Conservation (phyloP, 1,140 invertebrate genomes). For the Liolophura sinensis region DNA sequence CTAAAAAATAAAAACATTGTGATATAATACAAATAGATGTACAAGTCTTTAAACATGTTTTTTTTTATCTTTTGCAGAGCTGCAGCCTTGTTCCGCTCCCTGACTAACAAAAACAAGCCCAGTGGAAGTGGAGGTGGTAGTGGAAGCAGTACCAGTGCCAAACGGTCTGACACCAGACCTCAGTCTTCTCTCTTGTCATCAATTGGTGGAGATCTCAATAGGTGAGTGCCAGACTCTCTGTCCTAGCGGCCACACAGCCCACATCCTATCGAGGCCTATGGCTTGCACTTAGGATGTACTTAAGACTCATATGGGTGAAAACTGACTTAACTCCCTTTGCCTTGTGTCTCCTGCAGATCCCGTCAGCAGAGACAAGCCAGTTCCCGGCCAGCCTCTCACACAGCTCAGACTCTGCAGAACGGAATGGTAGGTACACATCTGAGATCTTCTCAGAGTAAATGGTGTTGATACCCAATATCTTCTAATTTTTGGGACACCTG, state of each 20-base stretch:
- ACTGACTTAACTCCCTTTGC: background rate
- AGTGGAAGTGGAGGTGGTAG: conserved; percentile 8
- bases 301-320: background rate
- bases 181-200: conserved; percentile 28
- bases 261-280: no score
- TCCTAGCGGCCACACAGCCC: no score
- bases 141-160: conserved; percentile 10
- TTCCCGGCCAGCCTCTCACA: background rate
- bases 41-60: conserved; percentile 6
- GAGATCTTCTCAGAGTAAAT: background rate
- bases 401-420: conserved; percentile 8
- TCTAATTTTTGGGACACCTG: no score
- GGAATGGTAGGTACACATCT: conserved; percentile 9
- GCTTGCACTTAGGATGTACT: no score
- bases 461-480: no score
- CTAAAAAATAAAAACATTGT: background rate
- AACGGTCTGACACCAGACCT: conserved; percentile 20
- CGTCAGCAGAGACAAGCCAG: background rate
- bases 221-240: conserved; percentile 16
- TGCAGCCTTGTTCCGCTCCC: conserved; percentile 59
- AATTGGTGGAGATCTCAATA: conserved; percentile 38
- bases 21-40: no score
- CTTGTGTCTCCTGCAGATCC: background rate
- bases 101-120: conserved; percentile 33
- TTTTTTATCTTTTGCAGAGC: conserved; percentile 49